These are phyloP conservation scores for Cheilosia vernalis DNA, from an alignment of 2,888 invertebrate species.

Conservation along the genomic window DNA sequence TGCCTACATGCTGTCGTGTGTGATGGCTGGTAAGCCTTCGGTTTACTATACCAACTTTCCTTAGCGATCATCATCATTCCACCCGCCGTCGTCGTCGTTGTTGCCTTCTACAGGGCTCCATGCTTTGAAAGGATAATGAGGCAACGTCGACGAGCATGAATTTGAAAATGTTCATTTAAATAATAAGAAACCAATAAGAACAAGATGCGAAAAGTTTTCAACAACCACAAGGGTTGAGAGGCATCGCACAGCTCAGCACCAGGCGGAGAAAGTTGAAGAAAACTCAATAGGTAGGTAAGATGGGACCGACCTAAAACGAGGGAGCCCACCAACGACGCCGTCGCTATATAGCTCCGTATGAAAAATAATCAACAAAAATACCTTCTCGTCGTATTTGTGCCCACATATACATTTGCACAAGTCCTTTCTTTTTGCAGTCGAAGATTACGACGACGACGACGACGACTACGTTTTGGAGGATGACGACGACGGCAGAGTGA, in stretches of 20 bases:
- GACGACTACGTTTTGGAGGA: neutral
- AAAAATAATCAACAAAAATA: slow-evolving; percentile 43
- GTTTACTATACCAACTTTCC: neutral
- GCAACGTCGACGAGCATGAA: neutral
- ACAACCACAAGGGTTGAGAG: slow-evolving; percentile 39
- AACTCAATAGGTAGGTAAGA: neutral
- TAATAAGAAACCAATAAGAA: slow-evolving; percentile 57
- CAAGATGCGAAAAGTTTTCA: slow-evolving; percentile 58
- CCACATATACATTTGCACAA: neutral
- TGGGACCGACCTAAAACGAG: slow-evolving; percentile 21
- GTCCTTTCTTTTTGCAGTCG: neutral
- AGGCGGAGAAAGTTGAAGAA: neutral
- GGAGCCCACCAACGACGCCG: slow-evolving; percentile 14
- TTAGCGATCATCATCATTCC: slow-evolving; percentile 12
- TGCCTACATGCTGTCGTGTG: neutral
- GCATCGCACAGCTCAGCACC: neutral
- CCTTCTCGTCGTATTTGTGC: slow-evolving; percentile 4
- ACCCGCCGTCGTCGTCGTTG: neutral
- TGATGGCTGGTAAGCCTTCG: neutral
- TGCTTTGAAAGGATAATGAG: slow-evolving; percentile 23
- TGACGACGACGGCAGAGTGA: slow-evolving; percentile 10
- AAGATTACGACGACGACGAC: slow-evolving; percentile 14
- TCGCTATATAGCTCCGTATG: neutral
- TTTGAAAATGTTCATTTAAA: slow-evolving; percentile 57
- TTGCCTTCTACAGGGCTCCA: slow-evolving; percentile 19